Evolutionary conservation across 2,113 vertebrate genomes (phyloP).

Genomic region (Python bivittatus): DNA sequence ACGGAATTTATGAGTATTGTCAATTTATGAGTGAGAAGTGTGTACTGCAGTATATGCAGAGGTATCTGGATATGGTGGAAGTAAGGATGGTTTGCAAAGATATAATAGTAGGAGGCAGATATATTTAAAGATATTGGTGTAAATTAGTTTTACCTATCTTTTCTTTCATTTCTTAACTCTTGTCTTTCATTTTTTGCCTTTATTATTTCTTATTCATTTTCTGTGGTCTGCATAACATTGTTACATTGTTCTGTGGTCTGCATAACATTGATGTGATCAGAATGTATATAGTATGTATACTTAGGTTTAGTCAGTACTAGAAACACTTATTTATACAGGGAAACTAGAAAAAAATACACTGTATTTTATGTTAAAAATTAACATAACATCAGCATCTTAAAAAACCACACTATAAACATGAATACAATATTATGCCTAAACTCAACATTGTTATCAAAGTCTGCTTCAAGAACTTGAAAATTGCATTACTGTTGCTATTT

Average conservation of each 20-base stretch:
- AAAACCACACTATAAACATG: neutral
- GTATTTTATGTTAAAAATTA: conserved; percentile 5
- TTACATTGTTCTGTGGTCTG: neutral
- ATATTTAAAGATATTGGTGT: too few relatives aligned
- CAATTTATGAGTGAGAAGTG: too few relatives aligned
- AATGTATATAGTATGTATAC: neutral
- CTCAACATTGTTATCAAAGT: conserved; percentile 38
- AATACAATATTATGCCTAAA: conserved; percentile 27
- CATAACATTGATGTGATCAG: neutral
- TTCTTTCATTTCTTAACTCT: too few relatives aligned
- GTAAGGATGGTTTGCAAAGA: too few relatives aligned
- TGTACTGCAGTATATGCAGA: too few relatives aligned
- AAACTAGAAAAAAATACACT: neutral
- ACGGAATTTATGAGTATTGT: too few relatives aligned
- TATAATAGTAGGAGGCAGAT: too few relatives aligned
- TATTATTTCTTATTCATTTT: neutral
- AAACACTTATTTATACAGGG: conserved; percentile 9
- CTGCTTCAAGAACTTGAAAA: conserved; percentile 16
- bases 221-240: neutral
- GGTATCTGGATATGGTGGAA: too few relatives aligned
- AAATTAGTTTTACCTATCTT: too few relatives aligned
- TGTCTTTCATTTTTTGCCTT: neutral
- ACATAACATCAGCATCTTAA: neutral
- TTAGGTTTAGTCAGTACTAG: conserved; percentile 43
- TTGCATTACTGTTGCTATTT: conserved; percentile 5